phyloP scores from a whole-genome alignment of 1,140 invertebrate species.

The Heliconius nattereri region DNA sequence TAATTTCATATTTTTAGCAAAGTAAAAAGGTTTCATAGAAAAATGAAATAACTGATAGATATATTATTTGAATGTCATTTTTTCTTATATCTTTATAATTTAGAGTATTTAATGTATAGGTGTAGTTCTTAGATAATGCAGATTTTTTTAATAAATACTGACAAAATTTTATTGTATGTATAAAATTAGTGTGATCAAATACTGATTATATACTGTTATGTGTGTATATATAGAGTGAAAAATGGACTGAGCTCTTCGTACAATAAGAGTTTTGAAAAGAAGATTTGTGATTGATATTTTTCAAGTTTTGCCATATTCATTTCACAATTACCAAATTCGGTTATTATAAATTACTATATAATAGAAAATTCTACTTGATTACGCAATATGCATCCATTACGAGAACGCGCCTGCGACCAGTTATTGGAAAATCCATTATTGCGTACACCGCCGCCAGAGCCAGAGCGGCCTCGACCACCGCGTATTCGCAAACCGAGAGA shows the following conservation, averaged over 20 bases:
- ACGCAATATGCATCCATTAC: conserved; percentile 56
- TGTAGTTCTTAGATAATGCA: neutral
- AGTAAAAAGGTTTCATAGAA: neutral
- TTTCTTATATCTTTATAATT: neutral
- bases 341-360: neutral
- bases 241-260: too few species aligned
- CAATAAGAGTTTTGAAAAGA: too few species aligned
- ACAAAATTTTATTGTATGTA: neutral
- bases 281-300: too few species aligned
- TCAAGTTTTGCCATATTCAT: neutral
- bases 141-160: neutral
- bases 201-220: neutral
- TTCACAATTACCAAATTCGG: neutral
- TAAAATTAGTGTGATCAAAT: neutral
- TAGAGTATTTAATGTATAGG: neutral
- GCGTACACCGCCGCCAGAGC: conserved; percentile 65
- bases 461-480: conserved; percentile 57
- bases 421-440: conserved; percentile 60
- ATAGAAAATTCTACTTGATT: neutral
- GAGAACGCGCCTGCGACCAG: conserved; percentile 59
- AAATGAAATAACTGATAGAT: neutral
- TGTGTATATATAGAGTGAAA: too few species aligned
- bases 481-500: conserved; percentile 58
- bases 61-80: neutral
- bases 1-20: neutral